These are phyloP conservation scores for Parelbella ahira DNA, from an alignment of 2,888 invertebrate species.

Conservation along the genomic window DNA sequence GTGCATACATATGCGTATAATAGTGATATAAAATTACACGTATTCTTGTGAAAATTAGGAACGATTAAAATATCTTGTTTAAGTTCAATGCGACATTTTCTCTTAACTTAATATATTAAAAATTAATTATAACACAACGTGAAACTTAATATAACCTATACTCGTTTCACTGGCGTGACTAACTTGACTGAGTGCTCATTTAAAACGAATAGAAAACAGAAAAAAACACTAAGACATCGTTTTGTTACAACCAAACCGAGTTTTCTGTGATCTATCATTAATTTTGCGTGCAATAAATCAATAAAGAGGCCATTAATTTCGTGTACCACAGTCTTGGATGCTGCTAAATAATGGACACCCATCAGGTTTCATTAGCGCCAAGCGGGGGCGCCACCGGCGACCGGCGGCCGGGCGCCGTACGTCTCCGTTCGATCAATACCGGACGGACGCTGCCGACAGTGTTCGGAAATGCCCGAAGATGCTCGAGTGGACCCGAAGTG, in stretches of 20 bases:
- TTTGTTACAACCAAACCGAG: constrained; percentile 37
- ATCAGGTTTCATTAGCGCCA: constrained; percentile 71
- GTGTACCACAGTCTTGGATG: constrained; percentile 62
- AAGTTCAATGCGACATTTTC: no score
- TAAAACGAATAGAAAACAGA: no score
- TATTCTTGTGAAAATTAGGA: no score
- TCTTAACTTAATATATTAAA: no score
- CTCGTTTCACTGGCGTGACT: no score
- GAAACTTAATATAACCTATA: no score
- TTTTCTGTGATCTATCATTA: constrained; percentile 65
- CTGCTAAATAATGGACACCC: constrained; percentile 75
- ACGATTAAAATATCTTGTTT: no score
- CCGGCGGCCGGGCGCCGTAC: constrained; percentile 67
- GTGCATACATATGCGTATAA: no score
- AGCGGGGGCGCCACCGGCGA: constrained; percentile 70
- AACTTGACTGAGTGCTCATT: no score
- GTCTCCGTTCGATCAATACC: constrained; percentile 58
- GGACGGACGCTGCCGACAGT: constrained; percentile 45
- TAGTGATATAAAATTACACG: no score
- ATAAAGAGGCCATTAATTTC: constrained; percentile 75
- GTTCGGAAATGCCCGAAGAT: constrained; percentile 37
- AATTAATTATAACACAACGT: no score
- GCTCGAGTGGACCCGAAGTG: constrained; percentile 31
- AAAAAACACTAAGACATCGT: no score
- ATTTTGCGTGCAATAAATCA: constrained; percentile 72